Evolutionary conservation across 2,797 vertebrate genomes (phyloP).

Genomic region (Hafferia zeledoni): DNA sequence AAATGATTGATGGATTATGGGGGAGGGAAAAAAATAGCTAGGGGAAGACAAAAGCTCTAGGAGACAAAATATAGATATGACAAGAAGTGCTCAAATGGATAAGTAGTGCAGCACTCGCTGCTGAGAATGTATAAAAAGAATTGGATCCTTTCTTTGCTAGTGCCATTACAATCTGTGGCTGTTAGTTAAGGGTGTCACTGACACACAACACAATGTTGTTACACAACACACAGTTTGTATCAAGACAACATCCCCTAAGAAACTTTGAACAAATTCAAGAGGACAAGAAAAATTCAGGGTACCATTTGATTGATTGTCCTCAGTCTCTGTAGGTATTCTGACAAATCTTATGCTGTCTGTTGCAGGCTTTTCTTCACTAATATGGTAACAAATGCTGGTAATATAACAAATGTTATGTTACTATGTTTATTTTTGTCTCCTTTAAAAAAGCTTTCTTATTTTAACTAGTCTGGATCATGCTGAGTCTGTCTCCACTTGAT

Average conservation of each 20-base stretch:
- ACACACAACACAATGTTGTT: neutral
- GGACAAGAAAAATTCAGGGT: neutral
- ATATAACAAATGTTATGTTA: neutral
- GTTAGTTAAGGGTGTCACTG: neutral
- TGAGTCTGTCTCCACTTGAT: neutral
- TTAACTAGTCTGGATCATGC: neutral
- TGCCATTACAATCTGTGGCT: neutral
- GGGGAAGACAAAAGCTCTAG: neutral
- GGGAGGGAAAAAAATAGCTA: neutral
- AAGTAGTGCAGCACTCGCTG: neutral
- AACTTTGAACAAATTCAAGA: neutral
- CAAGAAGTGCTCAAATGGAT: neutral
- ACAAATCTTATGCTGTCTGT: neutral
- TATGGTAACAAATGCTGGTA: neutral
- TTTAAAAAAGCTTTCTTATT: slow-evolving; percentile 5
- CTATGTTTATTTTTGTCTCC: slow-evolving; percentile 23
- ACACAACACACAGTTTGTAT: neutral
- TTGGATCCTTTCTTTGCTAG: neutral
- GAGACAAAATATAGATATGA: neutral
- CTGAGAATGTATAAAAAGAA: neutral
- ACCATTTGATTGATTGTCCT: neutral
- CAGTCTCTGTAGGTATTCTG: neutral
- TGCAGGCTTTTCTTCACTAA: neutral
- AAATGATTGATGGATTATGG: neutral
- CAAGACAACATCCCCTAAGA: neutral